phyloP scores from a whole-genome alignment of 2,113 vertebrate genomes.

The Gopherus flavomarginatus region DNA sequence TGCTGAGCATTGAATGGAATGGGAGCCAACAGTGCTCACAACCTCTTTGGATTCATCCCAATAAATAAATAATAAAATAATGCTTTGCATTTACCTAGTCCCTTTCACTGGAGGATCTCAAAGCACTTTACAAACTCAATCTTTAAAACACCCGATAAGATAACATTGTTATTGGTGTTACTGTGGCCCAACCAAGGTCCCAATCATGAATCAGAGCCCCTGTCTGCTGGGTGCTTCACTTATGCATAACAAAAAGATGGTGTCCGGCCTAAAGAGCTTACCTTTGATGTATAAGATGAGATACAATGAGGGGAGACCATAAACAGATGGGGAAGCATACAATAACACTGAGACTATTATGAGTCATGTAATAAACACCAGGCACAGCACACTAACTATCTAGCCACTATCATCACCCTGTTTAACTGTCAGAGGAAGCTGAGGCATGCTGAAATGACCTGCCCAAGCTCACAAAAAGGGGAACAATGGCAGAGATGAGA shows the following conservation, averaged over 20 bases:
- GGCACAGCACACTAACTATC: conserved; percentile 7
- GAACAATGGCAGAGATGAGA: neutral
- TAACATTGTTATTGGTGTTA: rapidly evolving
- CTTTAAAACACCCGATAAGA: neutral
- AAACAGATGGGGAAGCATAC: conserved; percentile 58
- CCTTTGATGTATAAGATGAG: neutral
- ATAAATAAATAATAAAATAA: neutral
- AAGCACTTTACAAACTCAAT: neutral
- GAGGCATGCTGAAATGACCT: neutral
- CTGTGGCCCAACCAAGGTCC: neutral
- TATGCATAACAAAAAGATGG: neutral
- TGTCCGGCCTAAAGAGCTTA: neutral
- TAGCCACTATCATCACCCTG: conserved; percentile 10
- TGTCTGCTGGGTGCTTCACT: neutral
- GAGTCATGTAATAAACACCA: conserved; percentile 44
- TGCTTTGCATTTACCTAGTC: neutral
- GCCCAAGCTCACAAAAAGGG: neutral
- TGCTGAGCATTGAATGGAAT: neutral
- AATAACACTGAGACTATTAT: conserved; percentile 32
- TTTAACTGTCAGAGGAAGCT: neutral
- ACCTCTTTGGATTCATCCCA: neutral
- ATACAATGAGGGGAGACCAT: conserved; percentile 42
- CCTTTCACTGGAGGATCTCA: neutral
- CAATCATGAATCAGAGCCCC: neutral
- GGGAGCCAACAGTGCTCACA: neutral